A percentile compares a stretch with the other conserved stretches of the same genome.
Evolutionary conservation across 30 jellyfish, hydroid and myxozoan genomes (phyloP).

Genomic region (Chrysaora quinquecirrha): DNA sequence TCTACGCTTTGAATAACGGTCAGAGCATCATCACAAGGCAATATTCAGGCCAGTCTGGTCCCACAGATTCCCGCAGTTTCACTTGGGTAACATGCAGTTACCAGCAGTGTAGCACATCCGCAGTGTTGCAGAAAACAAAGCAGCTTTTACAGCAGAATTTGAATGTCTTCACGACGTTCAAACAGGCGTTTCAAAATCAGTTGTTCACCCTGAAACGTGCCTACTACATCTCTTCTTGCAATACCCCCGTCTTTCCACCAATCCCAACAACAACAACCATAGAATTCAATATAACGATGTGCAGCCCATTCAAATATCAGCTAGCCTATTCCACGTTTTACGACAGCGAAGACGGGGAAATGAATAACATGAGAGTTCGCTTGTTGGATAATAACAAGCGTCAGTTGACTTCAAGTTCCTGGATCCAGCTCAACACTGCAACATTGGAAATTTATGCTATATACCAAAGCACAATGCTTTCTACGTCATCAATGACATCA

Average conservation of each 20-base stretch:
- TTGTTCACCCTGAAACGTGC: constrained; percentile 50
- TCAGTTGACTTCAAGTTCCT: constrained; percentile 52
- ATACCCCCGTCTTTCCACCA: constrained; percentile 70
- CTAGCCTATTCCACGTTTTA: constrained; percentile 50
- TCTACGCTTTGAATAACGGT: constrained; percentile 29
- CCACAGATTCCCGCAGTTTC: constrained; percentile 26
- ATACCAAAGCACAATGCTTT: constrained; percentile 27
- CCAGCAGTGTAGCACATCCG: constrained; percentile 48
- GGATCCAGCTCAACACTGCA: constrained; percentile 86
- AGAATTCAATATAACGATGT: constrained; percentile 51
- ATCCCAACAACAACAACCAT: background rate
- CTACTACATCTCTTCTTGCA: constrained; percentile 65
- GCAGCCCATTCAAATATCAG: constrained; percentile 64
- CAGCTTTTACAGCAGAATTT: constrained; percentile 17
- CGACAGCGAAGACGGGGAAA: constrained; percentile 74
- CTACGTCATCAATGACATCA: background rate
- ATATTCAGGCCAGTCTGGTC: constrained; percentile 33
- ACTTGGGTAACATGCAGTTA: constrained; percentile 75
- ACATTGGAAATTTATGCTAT: constrained; percentile 63
- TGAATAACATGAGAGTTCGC: constrained; percentile 40
- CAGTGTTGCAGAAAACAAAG: constrained; percentile 45
- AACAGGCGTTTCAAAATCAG: constrained; percentile 14
- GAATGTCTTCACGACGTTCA: constrained; percentile 13
- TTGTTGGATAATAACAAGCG: constrained; percentile 44
- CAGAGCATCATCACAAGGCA: constrained; percentile 28